Evolutionary conservation across 64 coral and sea anemone genomes (phyloP), one percentile per base, ranked within the genome.

Genomic region (Orbicella faveolata): DNA sequence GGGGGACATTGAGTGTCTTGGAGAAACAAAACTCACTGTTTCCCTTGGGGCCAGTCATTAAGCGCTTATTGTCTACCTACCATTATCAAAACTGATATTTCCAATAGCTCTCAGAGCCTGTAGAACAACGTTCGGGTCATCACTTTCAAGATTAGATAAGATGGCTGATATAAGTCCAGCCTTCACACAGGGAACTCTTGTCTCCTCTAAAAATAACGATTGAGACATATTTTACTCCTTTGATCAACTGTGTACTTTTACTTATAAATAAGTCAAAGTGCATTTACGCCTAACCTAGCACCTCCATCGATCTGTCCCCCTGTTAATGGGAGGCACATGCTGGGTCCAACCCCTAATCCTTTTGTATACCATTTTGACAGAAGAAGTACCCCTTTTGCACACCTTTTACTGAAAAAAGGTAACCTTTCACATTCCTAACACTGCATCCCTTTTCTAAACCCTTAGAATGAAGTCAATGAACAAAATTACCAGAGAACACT

Each of bases 81-180:
- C 90, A 92, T 92, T 92, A 65, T 92, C 86, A 67, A 34, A 79
- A 48, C 90, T 79, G 75, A 92, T 92, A 67, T 92, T 92, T 67
- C 90, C 90, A 87, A 92, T 80, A 9, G 90, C 84, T 17, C 90
- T 76, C 63, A 92, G 73, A 23, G 90, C 62, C 33, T 92, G 90
- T 48, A 92, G 77, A 55, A 92, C 83, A 77, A 92, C 11, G 68
- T 80, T 80, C 39, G 76, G 63, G 33, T 92, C 90, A 26, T 92
- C 90, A 88, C 77, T 87, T 67, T 92, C 90, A 54, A 92, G 74
- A 39, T 87, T 39, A 17, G 76, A 76, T 52, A 92, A 55, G 12
- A 86, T 77, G 21, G 77, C 79, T 65, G 83, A 44, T 79, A 92
- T 92, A 33, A 84, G 78, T 18, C 90, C 90, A 48, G 90, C 90